These are phyloP conservation scores for Eristalis intricaria DNA, from an alignment of 2,888 invertebrate genomes.

Conservation along the genomic window DNA sequence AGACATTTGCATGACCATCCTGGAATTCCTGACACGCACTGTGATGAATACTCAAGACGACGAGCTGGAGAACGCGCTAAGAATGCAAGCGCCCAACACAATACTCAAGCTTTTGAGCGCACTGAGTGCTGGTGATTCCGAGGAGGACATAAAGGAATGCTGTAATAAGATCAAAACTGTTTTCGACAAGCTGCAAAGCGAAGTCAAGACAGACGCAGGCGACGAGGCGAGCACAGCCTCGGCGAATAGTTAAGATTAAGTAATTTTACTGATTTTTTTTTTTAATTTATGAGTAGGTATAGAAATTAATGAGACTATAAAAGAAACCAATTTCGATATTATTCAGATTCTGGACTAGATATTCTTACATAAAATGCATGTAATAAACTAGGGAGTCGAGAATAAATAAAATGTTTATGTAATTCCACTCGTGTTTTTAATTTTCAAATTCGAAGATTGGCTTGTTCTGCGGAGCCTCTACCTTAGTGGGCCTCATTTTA, in stretches of 20 bases:
- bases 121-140: conserved; percentile 72
- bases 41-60: conserved; percentile 74
- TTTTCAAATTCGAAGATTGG: neutral
- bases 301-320: conserved; percentile 41
- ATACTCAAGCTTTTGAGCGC: conserved; percentile 73
- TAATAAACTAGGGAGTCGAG: conserved; percentile 15
- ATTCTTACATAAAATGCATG: conserved; percentile 14
- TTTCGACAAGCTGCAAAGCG: conserved; percentile 63
- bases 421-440: neutral
- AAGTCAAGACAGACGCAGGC: conserved; percentile 31
- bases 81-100: conserved; percentile 68
- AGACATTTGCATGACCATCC: conserved; percentile 75
- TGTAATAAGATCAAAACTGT: conserved; percentile 73
- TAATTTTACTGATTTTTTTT: neutral
- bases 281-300: conserved; percentile 34
- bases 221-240: conserved; percentile 22
- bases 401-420: conserved; percentile 23
- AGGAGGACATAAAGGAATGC: conserved; percentile 74
- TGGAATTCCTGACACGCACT: conserved; percentile 75
- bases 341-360: neutral
- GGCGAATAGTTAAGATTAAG: conserved; percentile 46
- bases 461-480: too few relatives aligned
- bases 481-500: too few relatives aligned
- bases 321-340: conserved; percentile 7
- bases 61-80: conserved; percentile 70